Evolutionary conservation across 2,797 vertebrate genomes (phyloP).

Genomic region (Ataeniobius toweri): DNA sequence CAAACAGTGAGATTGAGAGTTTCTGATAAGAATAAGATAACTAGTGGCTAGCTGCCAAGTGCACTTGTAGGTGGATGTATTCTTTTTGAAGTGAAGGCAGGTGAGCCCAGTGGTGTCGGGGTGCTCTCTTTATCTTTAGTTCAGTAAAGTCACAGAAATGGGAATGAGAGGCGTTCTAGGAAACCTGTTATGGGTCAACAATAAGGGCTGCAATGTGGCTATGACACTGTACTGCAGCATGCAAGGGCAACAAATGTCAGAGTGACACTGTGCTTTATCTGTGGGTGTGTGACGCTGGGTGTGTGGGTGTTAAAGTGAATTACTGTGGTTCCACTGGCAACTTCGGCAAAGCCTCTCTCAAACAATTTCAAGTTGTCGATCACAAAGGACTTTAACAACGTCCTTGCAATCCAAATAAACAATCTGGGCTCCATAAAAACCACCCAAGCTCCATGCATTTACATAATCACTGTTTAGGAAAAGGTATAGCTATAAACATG

Average conservation of each 20-base stretch:
- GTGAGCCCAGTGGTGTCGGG: neutral
- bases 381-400: slow-evolving; percentile 58
- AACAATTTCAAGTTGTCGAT: slow-evolving; percentile 52
- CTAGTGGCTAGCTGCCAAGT: slow-evolving; percentile 27
- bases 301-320: slow-evolving; percentile 63
- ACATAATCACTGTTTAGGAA: slow-evolving; percentile 37
- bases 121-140: slow-evolving; percentile 40
- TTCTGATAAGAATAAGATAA: neutral
- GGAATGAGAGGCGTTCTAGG: slow-evolving; percentile 45
- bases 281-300: slow-evolving; percentile 40
- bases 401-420: slow-evolving; percentile 60
- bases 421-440: slow-evolving; percentile 38
- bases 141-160: slow-evolving; percentile 9
- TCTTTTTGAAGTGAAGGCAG: slow-evolving; percentile 8
- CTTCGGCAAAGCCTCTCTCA: slow-evolving; percentile 51
- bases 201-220: slow-evolving; percentile 39
- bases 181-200: slow-evolving; percentile 39
- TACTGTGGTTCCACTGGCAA: slow-evolving; percentile 58
- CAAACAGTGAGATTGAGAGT: neutral
- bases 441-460: slow-evolving; percentile 23
- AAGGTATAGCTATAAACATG: slow-evolving; percentile 24
- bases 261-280: slow-evolving; percentile 27
- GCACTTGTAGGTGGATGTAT: slow-evolving; percentile 18
- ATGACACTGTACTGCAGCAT: slow-evolving; percentile 30
- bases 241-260: slow-evolving; percentile 26